Conservation (phyloP, 2,797 vertebrate genomes). For the Aselliscus stoliczkanus region DNA sequence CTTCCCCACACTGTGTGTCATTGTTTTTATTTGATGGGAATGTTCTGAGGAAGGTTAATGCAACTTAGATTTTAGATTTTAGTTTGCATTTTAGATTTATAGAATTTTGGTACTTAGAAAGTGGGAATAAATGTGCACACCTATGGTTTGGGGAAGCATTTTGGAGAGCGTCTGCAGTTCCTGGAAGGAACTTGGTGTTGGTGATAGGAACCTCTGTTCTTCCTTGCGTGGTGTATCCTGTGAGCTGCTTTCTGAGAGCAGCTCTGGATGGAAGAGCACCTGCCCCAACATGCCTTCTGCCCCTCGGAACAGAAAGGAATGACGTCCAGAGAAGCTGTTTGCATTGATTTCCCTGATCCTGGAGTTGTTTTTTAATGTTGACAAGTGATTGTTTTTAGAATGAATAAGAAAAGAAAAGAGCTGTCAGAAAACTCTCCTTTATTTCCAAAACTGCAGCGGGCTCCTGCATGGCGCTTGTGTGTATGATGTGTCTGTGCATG, state of each 20-base stretch:
- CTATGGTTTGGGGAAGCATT: neutral
- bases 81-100: neutral
- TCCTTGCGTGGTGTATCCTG: rapidly evolving
- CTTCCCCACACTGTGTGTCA: neutral
- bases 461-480: neutral
- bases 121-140: neutral
- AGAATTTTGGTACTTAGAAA: neutral
- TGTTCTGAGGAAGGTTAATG: neutral
- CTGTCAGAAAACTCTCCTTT: neutral
- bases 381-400: neutral
- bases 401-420: neutral
- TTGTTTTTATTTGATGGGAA: neutral
- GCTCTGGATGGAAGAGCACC: too few species aligned
- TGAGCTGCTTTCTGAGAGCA: neutral
- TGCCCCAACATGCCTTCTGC: neutral
- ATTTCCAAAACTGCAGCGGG: neutral
- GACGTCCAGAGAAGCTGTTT: neutral
- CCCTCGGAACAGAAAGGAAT: neutral
- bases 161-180: neutral
- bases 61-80: too few species aligned
- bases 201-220: neutral
- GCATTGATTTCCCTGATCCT: neutral
- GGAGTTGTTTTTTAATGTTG: neutral
- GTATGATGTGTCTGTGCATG: neutral
- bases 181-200: neutral